Evolutionary conservation across 2,888 invertebrate genomes (phyloP), one percentile per base, ranked within the genome.

Genomic region (Pammene fasciana): DNA sequence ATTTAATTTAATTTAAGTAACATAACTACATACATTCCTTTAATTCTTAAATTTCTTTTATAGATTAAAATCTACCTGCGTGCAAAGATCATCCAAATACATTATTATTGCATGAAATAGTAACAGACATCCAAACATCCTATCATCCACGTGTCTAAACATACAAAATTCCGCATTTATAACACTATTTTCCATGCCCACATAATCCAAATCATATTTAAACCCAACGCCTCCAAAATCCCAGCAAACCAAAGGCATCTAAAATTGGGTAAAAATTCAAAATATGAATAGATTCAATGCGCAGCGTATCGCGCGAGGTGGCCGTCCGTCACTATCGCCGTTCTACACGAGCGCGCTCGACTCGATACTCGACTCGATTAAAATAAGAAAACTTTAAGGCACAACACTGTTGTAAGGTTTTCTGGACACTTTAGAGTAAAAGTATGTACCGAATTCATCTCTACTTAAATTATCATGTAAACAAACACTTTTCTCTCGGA

Each of bases 281-380:
- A 90, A 88, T 88, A 85, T 86, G 85, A 89, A 85, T 86, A 86
- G 84, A 88, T 84, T 83, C 82, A 78, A 81, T 78, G 77, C 75
- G 77, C 78, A 74, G 77, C 78, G 76, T 84, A 84, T 84, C 84
- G 85, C 75, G 72, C 74, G 79, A 79, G 74, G 77, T 82, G 87
- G 85, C 80, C 83, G 90, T 87, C 89, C 89, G 86, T 87, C 90
- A 86, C 86, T 90, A 92, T 92, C 92, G 83, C 77, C 79, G 81
- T 92, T 92, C 91, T 90, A 86, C 92, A 92, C 92, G 91, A 85
- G 78, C 84, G 86, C 82, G 79, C 81, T 82, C 86, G 88, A 88
- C 81, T 82, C 86, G 88, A 88, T 88, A 84, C 83, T 87, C 89
- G 89, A 84, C 83, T 87, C 89, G 89, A 89, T 89, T 88, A 88